phyloP scores from a whole-genome alignment of 2,113 vertebrate species.

The Planiliza haematocheilus region DNA sequence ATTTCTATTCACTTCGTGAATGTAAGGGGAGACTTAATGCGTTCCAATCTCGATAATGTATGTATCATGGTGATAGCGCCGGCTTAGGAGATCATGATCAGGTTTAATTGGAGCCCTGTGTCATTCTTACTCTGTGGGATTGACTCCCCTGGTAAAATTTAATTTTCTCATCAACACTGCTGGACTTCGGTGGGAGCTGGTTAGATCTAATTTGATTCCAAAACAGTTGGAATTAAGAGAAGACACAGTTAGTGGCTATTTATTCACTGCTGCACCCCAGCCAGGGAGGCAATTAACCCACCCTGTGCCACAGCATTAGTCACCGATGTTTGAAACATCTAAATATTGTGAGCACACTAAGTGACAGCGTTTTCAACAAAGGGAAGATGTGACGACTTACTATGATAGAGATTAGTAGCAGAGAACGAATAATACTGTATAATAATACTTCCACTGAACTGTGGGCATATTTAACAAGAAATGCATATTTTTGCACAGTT shows the following conservation, averaged over 20 bases:
- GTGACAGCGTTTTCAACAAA: constrained; percentile 10
- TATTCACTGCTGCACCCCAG: constrained; percentile 69
- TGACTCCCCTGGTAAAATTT: constrained; percentile 68
- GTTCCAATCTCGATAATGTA: constrained; percentile 71
- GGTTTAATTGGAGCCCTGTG: constrained; percentile 69
- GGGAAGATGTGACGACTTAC: constrained; percentile 19
- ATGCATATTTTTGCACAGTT: too few species aligned
- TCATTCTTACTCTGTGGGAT: constrained; percentile 56
- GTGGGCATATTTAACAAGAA: not conserved
- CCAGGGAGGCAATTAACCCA: constrained; percentile 60
- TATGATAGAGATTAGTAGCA: not conserved
- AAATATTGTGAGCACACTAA: constrained; percentile 11
- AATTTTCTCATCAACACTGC: constrained; percentile 67
- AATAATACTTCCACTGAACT: too few species aligned
- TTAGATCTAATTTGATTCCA: constrained; percentile 53
- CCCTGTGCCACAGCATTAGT: constrained; percentile 43
- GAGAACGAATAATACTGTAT: not conserved
- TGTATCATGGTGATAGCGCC: constrained; percentile 52
- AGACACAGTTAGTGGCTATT: constrained; percentile 67
- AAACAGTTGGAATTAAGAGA: constrained; percentile 68
- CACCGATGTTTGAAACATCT: constrained; percentile 36
- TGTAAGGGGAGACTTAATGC: constrained; percentile 40
- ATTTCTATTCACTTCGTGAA: constrained; percentile 53
- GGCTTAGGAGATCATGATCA: constrained; percentile 64
- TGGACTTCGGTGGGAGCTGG: constrained; percentile 44